Evolutionary conservation across 1,140 invertebrate genomes (phyloP).

Genomic region (Rhizoglyphus robini): DNA sequence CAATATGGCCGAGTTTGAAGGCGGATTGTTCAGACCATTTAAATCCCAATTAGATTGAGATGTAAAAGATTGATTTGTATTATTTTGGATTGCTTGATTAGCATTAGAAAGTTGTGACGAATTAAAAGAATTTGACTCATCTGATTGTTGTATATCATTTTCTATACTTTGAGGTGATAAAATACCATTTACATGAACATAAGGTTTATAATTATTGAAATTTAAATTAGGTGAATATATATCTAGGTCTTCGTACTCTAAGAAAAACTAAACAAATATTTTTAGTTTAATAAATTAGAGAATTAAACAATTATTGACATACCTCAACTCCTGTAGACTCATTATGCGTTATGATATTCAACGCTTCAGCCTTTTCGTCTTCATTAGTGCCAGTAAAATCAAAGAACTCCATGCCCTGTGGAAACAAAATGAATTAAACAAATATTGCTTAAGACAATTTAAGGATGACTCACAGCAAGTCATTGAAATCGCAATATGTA

Average conservation of each 20-base stretch:
- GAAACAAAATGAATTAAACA: neutral
- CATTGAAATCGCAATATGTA: no score
- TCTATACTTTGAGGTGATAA: no score
- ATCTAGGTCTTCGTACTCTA: neutral
- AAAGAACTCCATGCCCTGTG: conserved; percentile 13
- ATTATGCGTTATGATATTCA: conserved; percentile 1
- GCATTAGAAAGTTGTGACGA: no score
- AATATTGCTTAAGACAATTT: neutral
- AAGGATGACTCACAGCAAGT: neutral
- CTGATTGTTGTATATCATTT: no score
- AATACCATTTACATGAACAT: no score
- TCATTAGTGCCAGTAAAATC: conserved; percentile 14
- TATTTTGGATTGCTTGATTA: no score
- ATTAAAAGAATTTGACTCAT: no score
- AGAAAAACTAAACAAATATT: conserved; percentile 8
- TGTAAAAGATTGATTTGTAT: no score
- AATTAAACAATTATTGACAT: neutral
- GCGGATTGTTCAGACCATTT: no score
- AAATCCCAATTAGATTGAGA: no score
- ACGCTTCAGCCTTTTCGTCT: conserved; percentile 17
- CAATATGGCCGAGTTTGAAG: neutral
- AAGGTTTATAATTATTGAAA: no score
- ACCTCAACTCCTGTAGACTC: conserved; percentile 5
- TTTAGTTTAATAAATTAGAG: neutral
- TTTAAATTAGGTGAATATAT: no score